Conservation (phyloP, 2,888 invertebrate species). For the Unio delphinus region DNA sequence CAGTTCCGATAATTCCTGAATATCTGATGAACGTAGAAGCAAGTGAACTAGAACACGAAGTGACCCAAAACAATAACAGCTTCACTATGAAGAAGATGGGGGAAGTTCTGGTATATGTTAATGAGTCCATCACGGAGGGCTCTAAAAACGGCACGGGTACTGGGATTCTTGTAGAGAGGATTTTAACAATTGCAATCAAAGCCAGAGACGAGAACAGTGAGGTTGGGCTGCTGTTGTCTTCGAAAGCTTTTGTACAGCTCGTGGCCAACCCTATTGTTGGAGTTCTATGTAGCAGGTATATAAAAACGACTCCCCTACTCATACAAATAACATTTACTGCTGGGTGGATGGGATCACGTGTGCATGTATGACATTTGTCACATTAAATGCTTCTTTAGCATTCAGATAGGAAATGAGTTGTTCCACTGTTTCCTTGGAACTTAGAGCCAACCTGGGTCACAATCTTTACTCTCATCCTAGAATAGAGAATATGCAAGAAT, state of each 20-base stretch:
- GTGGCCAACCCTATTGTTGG: constrained; percentile 84
- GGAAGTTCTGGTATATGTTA: background rate
- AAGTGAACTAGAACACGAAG: constrained; percentile 16
- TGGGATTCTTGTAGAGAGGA: constrained; percentile 9
- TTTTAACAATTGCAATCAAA: constrained; percentile 35
- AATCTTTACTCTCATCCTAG: constrained; percentile 69
- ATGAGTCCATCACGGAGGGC: background rate
- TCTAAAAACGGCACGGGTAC: background rate
- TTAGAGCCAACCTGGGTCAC: constrained; percentile 70
- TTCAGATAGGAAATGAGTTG: constrained; percentile 70
- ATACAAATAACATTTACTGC: background rate
- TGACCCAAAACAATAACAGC: background rate
- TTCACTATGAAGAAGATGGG: background rate
- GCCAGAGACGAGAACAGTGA: constrained; percentile 63
- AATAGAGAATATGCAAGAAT: constrained; percentile 4
- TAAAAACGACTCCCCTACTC: no score
- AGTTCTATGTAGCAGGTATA: constrained; percentile 75
- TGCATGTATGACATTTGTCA: constrained; percentile 35
- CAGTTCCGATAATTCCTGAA: constrained; percentile 87
- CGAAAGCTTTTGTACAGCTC: constrained; percentile 86
- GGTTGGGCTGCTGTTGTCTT: constrained; percentile 75
- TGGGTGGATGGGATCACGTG: no score
- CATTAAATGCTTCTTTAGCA: constrained; percentile 68
- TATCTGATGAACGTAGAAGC: constrained; percentile 76
- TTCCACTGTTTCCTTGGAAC: constrained; percentile 61